Percentiles rank a stretch among this genome's conserved stretches.
phyloP scores from a whole-genome alignment of 2,797 vertebrate species.

The Sebastiscus albofasciatus region DNA sequence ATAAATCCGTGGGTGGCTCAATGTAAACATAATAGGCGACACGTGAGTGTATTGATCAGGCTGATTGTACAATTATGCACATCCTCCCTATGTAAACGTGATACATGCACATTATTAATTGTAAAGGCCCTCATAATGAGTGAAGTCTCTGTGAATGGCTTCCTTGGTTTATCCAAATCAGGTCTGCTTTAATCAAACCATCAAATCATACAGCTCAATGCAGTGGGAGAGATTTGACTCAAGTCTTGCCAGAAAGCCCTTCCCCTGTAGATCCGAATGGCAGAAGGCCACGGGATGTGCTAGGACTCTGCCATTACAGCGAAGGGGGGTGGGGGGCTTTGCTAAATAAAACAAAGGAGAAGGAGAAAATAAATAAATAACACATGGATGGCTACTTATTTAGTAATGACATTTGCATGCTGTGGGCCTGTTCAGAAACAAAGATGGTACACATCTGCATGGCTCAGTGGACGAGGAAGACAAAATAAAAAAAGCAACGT shows the following conservation, averaged over 20 bases:
- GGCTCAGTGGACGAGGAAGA: not conserved
- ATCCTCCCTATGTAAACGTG: no score
- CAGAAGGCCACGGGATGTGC: conserved; percentile 42
- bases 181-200: conserved; percentile 37
- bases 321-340: conserved; percentile 31
- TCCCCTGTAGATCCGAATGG: conserved; percentile 22
- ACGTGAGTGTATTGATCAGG: no score
- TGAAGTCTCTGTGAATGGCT: not conserved
- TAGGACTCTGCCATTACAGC: conserved; percentile 33
- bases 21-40: no score
- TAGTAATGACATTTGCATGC: conserved; percentile 43
- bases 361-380: conserved; percentile 17
- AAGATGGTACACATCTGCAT: conserved; percentile 39
- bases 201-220: conserved; percentile 8
- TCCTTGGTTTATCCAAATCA: not conserved
- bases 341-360: conserved; percentile 28
- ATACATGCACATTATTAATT: conserved; percentile 19
- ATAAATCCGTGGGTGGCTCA: no score
- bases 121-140: conserved; percentile 25
- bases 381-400: conserved; percentile 39
- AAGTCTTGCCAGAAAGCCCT: conserved; percentile 48
- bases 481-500: not conserved
- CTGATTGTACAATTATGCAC: no score
- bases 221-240: conserved; percentile 25
- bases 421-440: conserved; percentile 18